Percentiles rank a stretch among this genome's conserved stretches.
Conservation (phyloP, 2,113 vertebrate species). For the Solea solea region DNA sequence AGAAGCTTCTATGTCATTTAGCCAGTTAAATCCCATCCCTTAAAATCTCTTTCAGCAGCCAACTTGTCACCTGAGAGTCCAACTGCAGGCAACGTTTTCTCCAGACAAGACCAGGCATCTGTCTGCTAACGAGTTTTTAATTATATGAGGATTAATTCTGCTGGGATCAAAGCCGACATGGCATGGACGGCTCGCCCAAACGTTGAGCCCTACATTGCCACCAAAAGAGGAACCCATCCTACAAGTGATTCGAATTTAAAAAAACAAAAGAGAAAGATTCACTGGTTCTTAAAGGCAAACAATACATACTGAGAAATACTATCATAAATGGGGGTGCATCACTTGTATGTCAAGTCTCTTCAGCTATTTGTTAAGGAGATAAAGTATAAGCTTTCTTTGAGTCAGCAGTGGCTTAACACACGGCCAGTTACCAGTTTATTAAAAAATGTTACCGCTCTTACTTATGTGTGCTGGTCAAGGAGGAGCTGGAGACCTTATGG, state of each 20-base stretch:
- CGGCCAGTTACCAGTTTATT: too few species aligned
- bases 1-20: not conserved
- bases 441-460: too few species aligned
- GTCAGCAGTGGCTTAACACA: too few species aligned
- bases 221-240: conserved; percentile 14
- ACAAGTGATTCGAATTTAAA: conserved; percentile 28
- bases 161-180: conserved; percentile 48
- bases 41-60: conserved; percentile 27
- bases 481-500: too few species aligned
- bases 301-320: too few species aligned
- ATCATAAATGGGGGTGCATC: too few species aligned
- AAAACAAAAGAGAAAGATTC: conserved; percentile 12
- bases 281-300: not conserved
- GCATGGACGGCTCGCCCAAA: conserved; percentile 33
- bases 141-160: conserved; percentile 62
- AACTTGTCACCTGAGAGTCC: conserved; percentile 38
- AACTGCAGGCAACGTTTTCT: conserved; percentile 36
- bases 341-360: not conserved
- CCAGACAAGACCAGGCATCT: conserved; percentile 47
- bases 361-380: not conserved
- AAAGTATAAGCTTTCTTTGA: not conserved
- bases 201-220: conserved; percentile 27
- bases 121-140: conserved; percentile 60
- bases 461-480: too few species aligned
- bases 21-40: not conserved